A percentile compares a stretch with the other conserved stretches of the same genome.
These are phyloP conservation scores for Vanessa cardui DNA, from an alignment of 2,888 invertebrate genomes.

Conservation along the genomic window DNA sequence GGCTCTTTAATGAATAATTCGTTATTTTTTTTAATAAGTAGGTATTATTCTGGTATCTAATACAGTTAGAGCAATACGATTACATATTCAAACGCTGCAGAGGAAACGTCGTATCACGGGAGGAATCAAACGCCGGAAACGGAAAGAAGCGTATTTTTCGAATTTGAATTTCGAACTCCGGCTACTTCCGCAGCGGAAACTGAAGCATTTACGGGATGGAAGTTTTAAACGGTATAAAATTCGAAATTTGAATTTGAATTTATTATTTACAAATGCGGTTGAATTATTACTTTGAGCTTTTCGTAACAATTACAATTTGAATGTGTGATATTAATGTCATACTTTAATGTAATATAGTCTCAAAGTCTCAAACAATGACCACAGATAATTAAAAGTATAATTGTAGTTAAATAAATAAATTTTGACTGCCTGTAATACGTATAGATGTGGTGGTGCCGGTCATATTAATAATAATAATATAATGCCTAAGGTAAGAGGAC, in stretches of 20 bases:
- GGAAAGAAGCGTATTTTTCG: slow-evolving; percentile 81
- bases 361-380: neutral
- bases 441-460: no score
- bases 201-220: slow-evolving; percentile 69
- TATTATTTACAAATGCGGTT: slow-evolving; percentile 26
- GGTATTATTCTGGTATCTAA: slow-evolving; percentile 33
- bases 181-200: slow-evolving; percentile 75
- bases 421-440: no score
- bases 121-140: slow-evolving; percentile 82
- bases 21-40: no score
- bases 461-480: no score
- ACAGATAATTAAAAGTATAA: no score
- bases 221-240: slow-evolving; percentile 60
- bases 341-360: neutral
- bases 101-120: slow-evolving; percentile 79
- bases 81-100: slow-evolving; percentile 58
- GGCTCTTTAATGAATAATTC: no score
- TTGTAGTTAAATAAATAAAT: no score
- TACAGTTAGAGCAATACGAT: slow-evolving; percentile 44
- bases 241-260: slow-evolving; percentile 39
- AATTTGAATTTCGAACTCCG: slow-evolving; percentile 81
- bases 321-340: neutral
- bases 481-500: no score
- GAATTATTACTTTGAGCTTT: neutral
- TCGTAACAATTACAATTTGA: neutral